phyloP scores from a whole-genome alignment of 1,140 invertebrate species.

The Acromyrmex charruanus region DNA sequence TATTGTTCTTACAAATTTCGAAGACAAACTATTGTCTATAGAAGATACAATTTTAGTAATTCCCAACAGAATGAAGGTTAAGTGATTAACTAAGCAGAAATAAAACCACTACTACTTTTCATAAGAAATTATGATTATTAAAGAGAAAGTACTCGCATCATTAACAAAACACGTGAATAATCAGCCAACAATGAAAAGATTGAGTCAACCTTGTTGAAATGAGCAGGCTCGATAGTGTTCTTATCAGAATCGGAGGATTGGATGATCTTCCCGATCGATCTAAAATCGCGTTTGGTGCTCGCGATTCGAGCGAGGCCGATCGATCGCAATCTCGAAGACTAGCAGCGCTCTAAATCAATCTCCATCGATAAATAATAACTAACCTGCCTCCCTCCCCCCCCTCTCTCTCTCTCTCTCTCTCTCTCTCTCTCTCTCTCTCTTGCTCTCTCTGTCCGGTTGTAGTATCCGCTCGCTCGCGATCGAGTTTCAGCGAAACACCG shows the following conservation, averaged over 20 bases:
- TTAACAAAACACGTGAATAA: neutral
- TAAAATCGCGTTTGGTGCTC: neutral
- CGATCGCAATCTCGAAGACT: constrained; percentile 58
- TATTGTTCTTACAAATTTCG: neutral
- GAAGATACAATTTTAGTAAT: neutral
- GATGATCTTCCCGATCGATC: constrained; percentile 17
- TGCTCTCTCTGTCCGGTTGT: neutral
- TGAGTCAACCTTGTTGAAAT: neutral
- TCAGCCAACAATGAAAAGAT: neutral
- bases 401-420: neutral
- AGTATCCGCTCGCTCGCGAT: constrained; percentile 45
- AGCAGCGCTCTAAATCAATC: constrained; percentile 75
- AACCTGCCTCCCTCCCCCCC: neutral
- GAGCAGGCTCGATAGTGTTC: neutral
- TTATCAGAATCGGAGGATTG: constrained; percentile 27
- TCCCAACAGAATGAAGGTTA: neutral
- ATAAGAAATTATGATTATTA: neutral
- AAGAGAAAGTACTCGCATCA: neutral
- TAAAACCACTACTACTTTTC: neutral
- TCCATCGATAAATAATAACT: constrained; percentile 73
- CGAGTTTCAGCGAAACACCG: constrained; percentile 44
- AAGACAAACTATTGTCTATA: neutral
- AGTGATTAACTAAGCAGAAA: neutral
- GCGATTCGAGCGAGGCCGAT: constrained; percentile 31
- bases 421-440: neutral